Evolutionary conservation across 2,113 vertebrate species (phyloP).

Genomic region (Fukomys damarensis): DNA sequence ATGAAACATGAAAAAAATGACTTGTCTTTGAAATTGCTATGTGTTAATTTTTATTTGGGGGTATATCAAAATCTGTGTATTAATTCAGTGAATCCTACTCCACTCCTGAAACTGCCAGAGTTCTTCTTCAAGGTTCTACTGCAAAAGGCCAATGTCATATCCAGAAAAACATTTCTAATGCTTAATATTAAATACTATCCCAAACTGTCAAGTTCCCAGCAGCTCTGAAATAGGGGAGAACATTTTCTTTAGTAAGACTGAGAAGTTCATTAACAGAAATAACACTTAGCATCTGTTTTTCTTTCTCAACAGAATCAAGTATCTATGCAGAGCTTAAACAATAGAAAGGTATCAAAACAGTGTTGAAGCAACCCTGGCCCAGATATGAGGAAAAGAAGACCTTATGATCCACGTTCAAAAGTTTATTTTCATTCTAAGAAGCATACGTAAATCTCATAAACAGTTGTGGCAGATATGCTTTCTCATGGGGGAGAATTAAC

Average conservation of each 20-base stretch:
- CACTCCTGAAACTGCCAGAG: background rate
- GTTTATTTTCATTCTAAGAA: conserved; percentile 18
- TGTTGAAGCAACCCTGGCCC: background rate
- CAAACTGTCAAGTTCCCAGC: background rate
- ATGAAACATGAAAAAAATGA: background rate
- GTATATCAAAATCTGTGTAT: background rate
- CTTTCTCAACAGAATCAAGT: conserved; percentile 34
- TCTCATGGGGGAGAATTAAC: background rate
- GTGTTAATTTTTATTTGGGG: background rate
- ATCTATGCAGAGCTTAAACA: conserved; percentile 30
- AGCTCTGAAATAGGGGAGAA: background rate
- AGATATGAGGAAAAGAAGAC: background rate
- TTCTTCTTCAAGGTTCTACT: background rate
- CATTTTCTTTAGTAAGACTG: background rate
- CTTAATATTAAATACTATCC: conserved; percentile 34
- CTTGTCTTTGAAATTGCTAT: background rate
- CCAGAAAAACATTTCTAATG: background rate
- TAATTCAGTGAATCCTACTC: background rate
- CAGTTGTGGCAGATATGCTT: background rate
- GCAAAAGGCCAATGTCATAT: background rate
- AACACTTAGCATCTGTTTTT: background rate
- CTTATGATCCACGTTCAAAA: background rate
- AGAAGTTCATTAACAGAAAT: conserved; percentile 50
- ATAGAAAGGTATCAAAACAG: conserved; percentile 37
- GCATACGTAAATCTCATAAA: background rate